Evolutionary conservation across 2,113 vertebrate genomes (phyloP).

Genomic region (Aptenodytes patagonicus): DNA sequence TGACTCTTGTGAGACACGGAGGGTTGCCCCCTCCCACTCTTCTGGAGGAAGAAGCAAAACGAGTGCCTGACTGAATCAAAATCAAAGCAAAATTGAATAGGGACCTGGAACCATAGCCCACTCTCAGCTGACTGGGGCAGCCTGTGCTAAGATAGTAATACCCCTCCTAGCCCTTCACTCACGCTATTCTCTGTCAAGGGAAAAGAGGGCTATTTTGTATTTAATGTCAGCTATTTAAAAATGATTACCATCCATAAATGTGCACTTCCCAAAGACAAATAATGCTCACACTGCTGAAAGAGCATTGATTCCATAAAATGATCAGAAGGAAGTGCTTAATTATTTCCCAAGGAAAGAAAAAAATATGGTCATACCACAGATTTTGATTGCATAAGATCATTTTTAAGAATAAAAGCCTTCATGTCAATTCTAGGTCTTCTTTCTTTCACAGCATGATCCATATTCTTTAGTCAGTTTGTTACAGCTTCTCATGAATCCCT

Average conservation of each 20-base stretch:
- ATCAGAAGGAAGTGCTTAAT: slow-evolving; percentile 13
- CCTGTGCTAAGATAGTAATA: fast-evolving
- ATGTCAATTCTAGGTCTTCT: neutral
- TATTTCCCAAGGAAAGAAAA: slow-evolving; percentile 20
- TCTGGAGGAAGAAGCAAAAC: neutral
- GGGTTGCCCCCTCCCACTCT: neutral
- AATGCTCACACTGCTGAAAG: neutral
- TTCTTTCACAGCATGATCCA: neutral
- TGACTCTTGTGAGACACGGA: neutral
- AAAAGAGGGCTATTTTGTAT: neutral
- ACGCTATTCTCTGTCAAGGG: neutral
- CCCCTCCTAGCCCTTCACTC: neutral
- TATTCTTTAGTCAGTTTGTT: neutral
- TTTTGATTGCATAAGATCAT: neutral
- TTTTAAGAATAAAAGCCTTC: slow-evolving; percentile 1
- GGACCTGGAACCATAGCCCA: neutral
- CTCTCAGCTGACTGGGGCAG: neutral
- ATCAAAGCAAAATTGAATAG: neutral
- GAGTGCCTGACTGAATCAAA: neutral
- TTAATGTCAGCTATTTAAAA: neutral
- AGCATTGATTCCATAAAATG: neutral
- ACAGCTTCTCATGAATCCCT: slow-evolving; percentile 24
- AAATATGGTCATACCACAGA: neutral
- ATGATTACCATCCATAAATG: neutral
- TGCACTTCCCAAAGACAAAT: slow-evolving; percentile 38